phyloP scores from a whole-genome alignment of 2,797 vertebrate genomes.

The Characodon lateralis region DNA sequence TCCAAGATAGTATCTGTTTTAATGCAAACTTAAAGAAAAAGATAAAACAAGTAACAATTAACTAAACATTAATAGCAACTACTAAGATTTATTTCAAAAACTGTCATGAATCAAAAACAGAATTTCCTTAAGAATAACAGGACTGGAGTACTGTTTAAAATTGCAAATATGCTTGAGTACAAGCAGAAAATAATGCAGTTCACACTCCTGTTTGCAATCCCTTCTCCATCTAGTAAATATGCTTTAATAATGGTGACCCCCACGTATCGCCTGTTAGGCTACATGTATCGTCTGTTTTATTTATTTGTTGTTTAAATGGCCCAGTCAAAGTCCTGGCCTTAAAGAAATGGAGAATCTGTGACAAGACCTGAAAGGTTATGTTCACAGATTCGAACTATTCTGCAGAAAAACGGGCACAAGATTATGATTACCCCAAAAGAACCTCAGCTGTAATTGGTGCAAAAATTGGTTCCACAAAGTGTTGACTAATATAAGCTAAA shows the following conservation, averaged over 20 bases:
- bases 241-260: background rate
- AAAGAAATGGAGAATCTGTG: background rate
- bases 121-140: background rate
- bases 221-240: background rate
- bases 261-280: background rate
- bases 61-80: too few relatives aligned
- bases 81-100: background rate
- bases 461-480: too few relatives aligned
- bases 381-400: too few relatives aligned
- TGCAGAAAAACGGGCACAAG: too few relatives aligned
- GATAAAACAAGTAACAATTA: too few relatives aligned
- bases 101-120: background rate
- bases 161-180: background rate
- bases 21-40: background rate
- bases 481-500: too few relatives aligned
- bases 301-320: background rate
- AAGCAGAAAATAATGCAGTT: background rate
- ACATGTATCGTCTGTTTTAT: too few relatives aligned
- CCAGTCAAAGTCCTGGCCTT: background rate
- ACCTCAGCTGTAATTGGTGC: too few relatives aligned
- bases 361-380: background rate
- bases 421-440: too few relatives aligned
- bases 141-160: background rate
- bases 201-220: background rate
- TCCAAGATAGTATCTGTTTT: background rate